Base-by-base conservation (phyloP, 2,113 vertebrate genomes). In the Melospiza melodia region DNA sequence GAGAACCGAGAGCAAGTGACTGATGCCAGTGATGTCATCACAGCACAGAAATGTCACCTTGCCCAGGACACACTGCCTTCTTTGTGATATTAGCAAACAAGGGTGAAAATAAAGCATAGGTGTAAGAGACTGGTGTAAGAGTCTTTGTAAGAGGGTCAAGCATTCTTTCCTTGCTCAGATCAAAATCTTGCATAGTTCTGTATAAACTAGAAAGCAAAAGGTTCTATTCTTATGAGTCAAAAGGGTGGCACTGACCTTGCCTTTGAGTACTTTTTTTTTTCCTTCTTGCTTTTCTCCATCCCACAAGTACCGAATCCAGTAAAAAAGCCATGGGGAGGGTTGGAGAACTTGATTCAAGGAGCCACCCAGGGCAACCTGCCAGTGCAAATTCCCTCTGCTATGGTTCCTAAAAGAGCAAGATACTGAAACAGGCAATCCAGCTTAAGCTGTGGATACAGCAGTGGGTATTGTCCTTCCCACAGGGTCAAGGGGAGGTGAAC, bases 401-500 rank as follows among this genome's bases (percentile, higher is more conserved):
- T 67, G 15, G 33, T 72, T 82, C 48, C 78, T 85, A 24, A 80
- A 73, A 62, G 75, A 94, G 68, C n/a, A 51, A 95, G 87, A 22
- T 44, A 37, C 67, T 39, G 74, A 65, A 91, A 84, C 12, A 33
- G 63, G 67, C 81, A 83, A 89, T 69, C 44, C 67, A 89, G 71
- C 54, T 86, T 91, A 92, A 91, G n/a, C 61, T 57, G 7, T 20
- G n/a, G 44, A 30, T 72, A 65, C 41, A 35, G 54, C 74, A n/a
- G 2, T 11, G 67, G n/a, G 31, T 55, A 35, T 59, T 87, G 91
- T 89, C 80, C 87, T 82, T 81, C 62, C 52, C 12, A 48, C n/a
- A 61, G 31, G 91, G 87, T 92, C 94, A 95, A 94, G 91, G 86
- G 92, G 66, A 89, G 81, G 81, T 87, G 71, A 95, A 63, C 62